Percentiles rank a stretch among this genome's conserved stretches.
Evolutionary conservation across 2,797 vertebrate species (phyloP).

Genomic region (Petrocephalus schoutedeni): DNA sequence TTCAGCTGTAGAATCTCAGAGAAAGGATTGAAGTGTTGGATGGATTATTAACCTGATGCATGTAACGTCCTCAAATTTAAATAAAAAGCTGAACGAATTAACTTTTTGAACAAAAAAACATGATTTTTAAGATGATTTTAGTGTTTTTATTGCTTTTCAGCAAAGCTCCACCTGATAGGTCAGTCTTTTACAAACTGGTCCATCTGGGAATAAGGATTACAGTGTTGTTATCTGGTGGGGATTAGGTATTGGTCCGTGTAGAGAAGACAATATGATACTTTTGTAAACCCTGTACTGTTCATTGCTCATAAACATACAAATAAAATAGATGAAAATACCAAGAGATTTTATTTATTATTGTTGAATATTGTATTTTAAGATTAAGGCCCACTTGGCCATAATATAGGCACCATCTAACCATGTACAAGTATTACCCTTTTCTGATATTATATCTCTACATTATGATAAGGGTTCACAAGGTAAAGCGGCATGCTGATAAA

Average conservation of each 20-base stretch:
- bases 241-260: conserved; percentile 68
- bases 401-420: too few species aligned
- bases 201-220: conserved; percentile 67
- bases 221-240: conserved; percentile 68
- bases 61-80: conserved; percentile 12
- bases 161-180: conserved; percentile 49
- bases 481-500: background rate
- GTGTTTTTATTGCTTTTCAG: conserved; percentile 52
- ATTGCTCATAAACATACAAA: conserved; percentile 24
- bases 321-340: background rate
- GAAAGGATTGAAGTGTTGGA: conserved; percentile 31
- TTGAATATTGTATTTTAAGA: background rate
- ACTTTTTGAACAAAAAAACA: conserved; percentile 41
- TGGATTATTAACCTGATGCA: conserved; percentile 34
- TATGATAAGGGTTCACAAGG: too few species aligned
- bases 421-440: too few species aligned
- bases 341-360: conserved; percentile 12
- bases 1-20: conserved; percentile 33
- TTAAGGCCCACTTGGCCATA: too few species aligned
- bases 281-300: conserved; percentile 51
- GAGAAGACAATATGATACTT: conserved; percentile 53
- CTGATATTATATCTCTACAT: too few species aligned
- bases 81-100: conserved; percentile 29
- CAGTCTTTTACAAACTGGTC: conserved; percentile 52
- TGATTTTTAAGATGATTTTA: conserved; percentile 38